Evolutionary conservation across 2,113 vertebrate genomes (phyloP).

Genomic region (Barnardius zonarius): DNA sequence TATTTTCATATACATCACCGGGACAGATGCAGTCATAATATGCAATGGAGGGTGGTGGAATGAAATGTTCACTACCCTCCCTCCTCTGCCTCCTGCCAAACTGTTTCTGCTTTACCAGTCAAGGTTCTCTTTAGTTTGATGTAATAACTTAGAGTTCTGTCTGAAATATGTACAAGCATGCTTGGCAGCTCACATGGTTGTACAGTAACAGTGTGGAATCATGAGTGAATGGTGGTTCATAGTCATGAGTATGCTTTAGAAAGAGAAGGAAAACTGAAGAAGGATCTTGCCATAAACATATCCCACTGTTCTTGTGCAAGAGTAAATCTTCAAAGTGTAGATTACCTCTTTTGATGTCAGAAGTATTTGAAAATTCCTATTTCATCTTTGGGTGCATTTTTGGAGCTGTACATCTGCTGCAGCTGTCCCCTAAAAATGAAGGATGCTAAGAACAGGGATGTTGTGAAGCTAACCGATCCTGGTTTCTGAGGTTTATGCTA

Average conservation of each 20-base stretch:
- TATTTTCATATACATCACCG: neutral
- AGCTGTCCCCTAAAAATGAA: neutral
- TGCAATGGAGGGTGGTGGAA: rapidly evolving
- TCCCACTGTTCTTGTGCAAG: neutral
- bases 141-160: neutral
- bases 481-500: neutral
- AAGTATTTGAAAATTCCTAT: neutral
- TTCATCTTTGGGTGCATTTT: neutral
- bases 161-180: neutral
- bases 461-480: neutral
- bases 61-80: rapidly evolving
- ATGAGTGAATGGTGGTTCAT: neutral
- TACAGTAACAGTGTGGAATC: neutral
- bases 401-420: neutral
- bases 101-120: neutral
- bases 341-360: neutral
- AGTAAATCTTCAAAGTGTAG: neutral
- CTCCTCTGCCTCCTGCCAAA: neutral
- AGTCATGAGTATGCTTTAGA: neutral
- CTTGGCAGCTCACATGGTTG: neutral
- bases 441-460: neutral
- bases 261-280: neutral
- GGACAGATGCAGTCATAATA: neutral
- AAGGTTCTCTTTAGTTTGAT: neutral
- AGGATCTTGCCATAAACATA: neutral